phyloP scores from a whole-genome alignment of 2,888 invertebrate species.

The Drosophila falleni region DNA sequence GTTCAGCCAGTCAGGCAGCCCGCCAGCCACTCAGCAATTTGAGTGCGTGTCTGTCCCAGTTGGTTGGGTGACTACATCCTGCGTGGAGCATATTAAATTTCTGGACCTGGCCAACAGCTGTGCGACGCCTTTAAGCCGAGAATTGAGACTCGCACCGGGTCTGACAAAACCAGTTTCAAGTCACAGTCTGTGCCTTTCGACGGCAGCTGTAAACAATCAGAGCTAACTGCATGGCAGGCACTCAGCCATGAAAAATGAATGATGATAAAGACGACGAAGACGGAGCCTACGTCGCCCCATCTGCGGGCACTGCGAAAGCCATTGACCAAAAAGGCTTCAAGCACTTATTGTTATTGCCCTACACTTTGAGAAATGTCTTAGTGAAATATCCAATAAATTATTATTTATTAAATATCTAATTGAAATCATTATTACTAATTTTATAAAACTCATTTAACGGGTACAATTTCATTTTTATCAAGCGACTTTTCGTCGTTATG shows the following conservation, averaged over 20 bases:
- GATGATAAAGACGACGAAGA: conserved; percentile 72
- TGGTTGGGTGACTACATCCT: conserved; percentile 66
- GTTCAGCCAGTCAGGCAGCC: conserved; percentile 10
- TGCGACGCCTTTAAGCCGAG: conserved; percentile 59
- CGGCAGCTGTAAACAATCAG: conserved; percentile 82
- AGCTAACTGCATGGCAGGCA: conserved; percentile 81
- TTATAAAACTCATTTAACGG: too few species aligned
- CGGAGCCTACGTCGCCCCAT: conserved; percentile 26
- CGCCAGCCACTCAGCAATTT: conserved; percentile 21
- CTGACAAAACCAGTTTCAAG: conserved; percentile 61
- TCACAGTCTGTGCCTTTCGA: conserved; percentile 38
- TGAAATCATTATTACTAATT: too few species aligned
- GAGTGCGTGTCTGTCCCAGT: conserved; percentile 39
- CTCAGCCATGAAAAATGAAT: conserved; percentile 81
- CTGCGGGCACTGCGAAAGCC: conserved; percentile 54
- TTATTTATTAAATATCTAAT: background rate
- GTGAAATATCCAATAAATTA: background rate
- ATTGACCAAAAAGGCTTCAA: conserved; percentile 73
- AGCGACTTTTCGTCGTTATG: too few species aligned
- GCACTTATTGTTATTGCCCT: conserved; percentile 49
- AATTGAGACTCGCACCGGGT: conserved; percentile 22
- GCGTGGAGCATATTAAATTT: conserved; percentile 76
- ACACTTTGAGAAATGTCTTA: conserved; percentile 30
- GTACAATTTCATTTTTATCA: too few species aligned
- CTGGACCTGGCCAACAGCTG: conserved; percentile 71